Evolutionary conservation across 2,888 invertebrate genomes (phyloP).

Genomic region (Mimas tiliae): DNA sequence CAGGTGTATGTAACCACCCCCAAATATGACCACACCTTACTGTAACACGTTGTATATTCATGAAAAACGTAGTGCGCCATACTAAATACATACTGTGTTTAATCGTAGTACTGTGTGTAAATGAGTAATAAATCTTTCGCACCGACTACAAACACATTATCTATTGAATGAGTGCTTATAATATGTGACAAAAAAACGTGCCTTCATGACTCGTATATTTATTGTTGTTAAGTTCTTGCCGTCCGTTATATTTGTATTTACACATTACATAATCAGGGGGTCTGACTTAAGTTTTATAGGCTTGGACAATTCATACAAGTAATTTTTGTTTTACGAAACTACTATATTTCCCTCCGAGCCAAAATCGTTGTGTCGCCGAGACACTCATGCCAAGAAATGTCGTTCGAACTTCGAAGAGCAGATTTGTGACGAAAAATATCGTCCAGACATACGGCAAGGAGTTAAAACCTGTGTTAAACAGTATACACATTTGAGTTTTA

Average conservation of each 20-base stretch:
- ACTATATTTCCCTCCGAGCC: too few relatives aligned
- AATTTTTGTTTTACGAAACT: not conserved
- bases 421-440: not conserved
- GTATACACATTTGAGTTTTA: not conserved
- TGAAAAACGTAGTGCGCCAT: too few relatives aligned
- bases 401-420: not conserved
- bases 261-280: not conserved
- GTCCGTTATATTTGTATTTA: not conserved
- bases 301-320: not conserved
- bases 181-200: not conserved
- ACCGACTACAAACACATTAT: too few relatives aligned
- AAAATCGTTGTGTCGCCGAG: not conserved
- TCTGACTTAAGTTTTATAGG: not conserved
- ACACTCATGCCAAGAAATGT: not conserved
- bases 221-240: slow-evolving; percentile 14
- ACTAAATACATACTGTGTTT: too few relatives aligned
- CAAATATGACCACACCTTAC: too few relatives aligned
- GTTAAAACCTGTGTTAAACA: slow-evolving; percentile 2
- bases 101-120: too few relatives aligned
- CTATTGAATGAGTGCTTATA: too few relatives aligned
- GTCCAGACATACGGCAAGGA: slow-evolving; percentile 6
- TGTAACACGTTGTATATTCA: too few relatives aligned
- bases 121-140: too few relatives aligned
- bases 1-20: too few relatives aligned
- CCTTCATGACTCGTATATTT: not conserved